Base-by-base conservation (phyloP, 1,140 invertebrate species). In the Eriosoma lanigerum region DNA sequence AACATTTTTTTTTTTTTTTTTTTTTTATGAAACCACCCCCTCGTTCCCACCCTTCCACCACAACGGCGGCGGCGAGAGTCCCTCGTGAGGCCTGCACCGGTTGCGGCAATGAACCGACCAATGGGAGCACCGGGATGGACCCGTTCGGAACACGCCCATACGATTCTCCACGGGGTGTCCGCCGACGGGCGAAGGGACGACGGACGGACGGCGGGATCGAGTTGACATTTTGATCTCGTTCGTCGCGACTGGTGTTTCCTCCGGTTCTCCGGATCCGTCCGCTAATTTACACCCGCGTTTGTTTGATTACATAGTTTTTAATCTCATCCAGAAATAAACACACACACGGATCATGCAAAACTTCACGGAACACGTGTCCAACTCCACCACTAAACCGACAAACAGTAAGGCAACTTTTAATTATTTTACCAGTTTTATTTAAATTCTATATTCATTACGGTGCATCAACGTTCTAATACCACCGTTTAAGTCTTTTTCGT, bases 191-290 rank as follows among this genome's bases (percentile, higher is more conserved):
- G 4, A 54, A 56, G 72, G 72, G 72, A 54, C 52, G 48, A 38
- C 12, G 29, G 46, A 21, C 12, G 21, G n/a, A 17, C 29, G 52
- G 26, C 66, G 66, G 66, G 46, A 70, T 70, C 24, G 72, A 76
- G 73, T 76, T 76, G 73, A 76, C 73, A 76, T 76, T 76, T 76
- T 60, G 73, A 76, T 76, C 73, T 76, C 73, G 54, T 46, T 58
- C 73, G 54, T 76, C 73, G 3, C 32, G 21, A 60, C 12, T 15
- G 19, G 32, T 58, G 75, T 26, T 13, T 24, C 17, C 46, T 13
- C 21, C 48, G 24, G 46, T 2, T 29, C 13, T 13, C 12, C 68
- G 24, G 64, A n/a, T 10, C 44, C n/a, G 12, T 24, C 19, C 0
- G 32, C 21, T 46, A 15, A 60, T 29, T 60, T 3, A 29, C 0